These are phyloP conservation scores for Danaus plexippus DNA, from an alignment of 1,140 invertebrate genomes.

Conservation along the genomic window DNA sequence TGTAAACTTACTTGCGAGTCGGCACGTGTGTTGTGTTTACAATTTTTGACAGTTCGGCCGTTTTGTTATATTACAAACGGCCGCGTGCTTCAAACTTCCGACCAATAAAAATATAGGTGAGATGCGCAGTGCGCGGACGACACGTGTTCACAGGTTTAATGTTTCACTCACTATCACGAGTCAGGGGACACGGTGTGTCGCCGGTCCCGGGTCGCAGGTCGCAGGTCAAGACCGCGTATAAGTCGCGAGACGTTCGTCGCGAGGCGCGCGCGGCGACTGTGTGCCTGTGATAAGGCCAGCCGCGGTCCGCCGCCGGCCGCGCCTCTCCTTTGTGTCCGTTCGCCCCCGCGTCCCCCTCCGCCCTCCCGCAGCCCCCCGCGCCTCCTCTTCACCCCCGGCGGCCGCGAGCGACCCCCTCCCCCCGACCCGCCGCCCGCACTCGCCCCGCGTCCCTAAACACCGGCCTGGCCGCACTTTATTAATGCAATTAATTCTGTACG, in stretches of 20 bases:
- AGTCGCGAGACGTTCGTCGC: conserved; percentile 43
- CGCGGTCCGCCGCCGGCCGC: conserved; percentile 54
- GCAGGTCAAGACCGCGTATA: conserved; percentile 4
- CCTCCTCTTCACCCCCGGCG: conserved; percentile 24
- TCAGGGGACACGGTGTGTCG: conserved; percentile 14
- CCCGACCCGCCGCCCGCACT: conserved; percentile 25
- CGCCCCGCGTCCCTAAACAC: conserved; percentile 38
- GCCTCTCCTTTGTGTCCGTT: conserved; percentile 62
- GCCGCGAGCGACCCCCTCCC: conserved; percentile 21
- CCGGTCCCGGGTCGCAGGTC: conserved; percentile 19
- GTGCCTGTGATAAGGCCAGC: conserved; percentile 57
- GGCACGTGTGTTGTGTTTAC: conserved; percentile 65
- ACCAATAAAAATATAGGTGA: conserved; percentile 38
- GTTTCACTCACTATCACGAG: conserved; percentile 54
- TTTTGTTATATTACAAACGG: conserved; percentile 39
- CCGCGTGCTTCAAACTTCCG: conserved; percentile 14
- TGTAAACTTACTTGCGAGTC: conserved; percentile 58
- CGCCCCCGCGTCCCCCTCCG: conserved; percentile 27
- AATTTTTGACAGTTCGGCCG: conserved; percentile 55
- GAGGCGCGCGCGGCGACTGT: conserved; percentile 54
- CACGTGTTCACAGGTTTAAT: conserved; percentile 41
- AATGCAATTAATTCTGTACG: conserved; percentile 63
- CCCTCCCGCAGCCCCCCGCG: conserved; percentile 21
- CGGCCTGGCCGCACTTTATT: conserved; percentile 59
- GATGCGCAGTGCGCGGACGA: conserved; percentile 40